Conservation (phyloP, 2,797 vertebrate genomes). For the Hyperoplus immaculatus region DNA sequence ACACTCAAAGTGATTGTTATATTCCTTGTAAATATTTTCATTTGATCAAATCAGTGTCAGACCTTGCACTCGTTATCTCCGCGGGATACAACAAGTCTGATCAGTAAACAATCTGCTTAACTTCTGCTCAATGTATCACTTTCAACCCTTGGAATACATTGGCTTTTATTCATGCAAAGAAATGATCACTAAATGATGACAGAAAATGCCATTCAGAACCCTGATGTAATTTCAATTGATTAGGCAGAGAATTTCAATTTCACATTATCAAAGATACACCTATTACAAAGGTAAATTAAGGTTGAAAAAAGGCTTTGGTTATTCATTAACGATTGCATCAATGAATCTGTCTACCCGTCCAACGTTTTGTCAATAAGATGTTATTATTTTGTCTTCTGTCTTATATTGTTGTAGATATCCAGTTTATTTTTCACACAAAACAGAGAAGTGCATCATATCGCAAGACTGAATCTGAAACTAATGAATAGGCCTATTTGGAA, state of each 20-base stretch:
- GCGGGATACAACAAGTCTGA: no score
- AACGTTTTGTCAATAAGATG: not conserved
- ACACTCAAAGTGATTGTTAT: not conserved
- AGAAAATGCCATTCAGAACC: not conserved
- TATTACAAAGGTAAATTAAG: not conserved
- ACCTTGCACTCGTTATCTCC: no score
- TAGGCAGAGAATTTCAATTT: not conserved
- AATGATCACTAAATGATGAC: not conserved
- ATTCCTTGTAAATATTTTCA: not conserved
- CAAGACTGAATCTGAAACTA: not conserved
- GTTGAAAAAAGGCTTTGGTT: not conserved
- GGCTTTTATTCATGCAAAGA: not conserved
- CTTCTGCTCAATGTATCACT: not conserved
- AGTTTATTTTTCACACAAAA: not conserved
- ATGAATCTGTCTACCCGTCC: not conserved
- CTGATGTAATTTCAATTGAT: not conserved
- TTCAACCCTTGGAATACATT: not conserved
- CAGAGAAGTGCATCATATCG: not conserved
- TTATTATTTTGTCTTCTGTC: not conserved
- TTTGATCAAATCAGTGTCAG: not conserved
- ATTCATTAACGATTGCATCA: not conserved
- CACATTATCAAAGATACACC: not conserved
- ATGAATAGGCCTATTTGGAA: not conserved
- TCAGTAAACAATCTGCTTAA: not conserved
- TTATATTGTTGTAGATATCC: not conserved